Conservation (phyloP, 2,888 invertebrate species). For the Cinara cedri region DNA sequence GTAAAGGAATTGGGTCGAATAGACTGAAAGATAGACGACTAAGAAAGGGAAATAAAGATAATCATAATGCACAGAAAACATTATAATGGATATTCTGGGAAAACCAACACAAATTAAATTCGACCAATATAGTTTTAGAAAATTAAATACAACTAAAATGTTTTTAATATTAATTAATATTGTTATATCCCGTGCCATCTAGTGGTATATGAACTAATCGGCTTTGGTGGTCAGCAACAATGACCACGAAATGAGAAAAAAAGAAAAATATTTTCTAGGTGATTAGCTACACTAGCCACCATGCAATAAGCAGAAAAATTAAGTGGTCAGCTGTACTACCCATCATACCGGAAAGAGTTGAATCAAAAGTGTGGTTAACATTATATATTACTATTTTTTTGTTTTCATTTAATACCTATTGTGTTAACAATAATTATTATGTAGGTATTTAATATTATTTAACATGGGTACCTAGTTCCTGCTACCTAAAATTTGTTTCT, state of each 20-base stretch:
- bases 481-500: too few relatives aligned
- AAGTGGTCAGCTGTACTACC: too few relatives aligned
- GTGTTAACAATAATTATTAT: too few relatives aligned
- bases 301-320: too few relatives aligned
- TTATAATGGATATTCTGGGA: not conserved
- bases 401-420: too few relatives aligned
- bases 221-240: not conserved
- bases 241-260: not conserved
- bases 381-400: too few relatives aligned
- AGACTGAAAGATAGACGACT: not conserved
- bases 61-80: not conserved
- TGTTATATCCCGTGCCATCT: not conserved
- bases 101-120: not conserved
- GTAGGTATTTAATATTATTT: too few relatives aligned
- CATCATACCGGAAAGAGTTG: too few relatives aligned
- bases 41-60: conserved; percentile 6
- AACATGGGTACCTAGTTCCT: too few relatives aligned
- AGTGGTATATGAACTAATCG: not conserved
- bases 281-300: not conserved
- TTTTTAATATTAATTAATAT: conserved; percentile 1
- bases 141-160: not conserved
- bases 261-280: conserved; percentile 12
- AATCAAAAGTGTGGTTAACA: too few relatives aligned
- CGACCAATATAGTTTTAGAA: not conserved
- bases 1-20: not conserved